phyloP scores from a whole-genome alignment of 2,888 invertebrate genomes.

The Polylopha cassiicola region DNA sequence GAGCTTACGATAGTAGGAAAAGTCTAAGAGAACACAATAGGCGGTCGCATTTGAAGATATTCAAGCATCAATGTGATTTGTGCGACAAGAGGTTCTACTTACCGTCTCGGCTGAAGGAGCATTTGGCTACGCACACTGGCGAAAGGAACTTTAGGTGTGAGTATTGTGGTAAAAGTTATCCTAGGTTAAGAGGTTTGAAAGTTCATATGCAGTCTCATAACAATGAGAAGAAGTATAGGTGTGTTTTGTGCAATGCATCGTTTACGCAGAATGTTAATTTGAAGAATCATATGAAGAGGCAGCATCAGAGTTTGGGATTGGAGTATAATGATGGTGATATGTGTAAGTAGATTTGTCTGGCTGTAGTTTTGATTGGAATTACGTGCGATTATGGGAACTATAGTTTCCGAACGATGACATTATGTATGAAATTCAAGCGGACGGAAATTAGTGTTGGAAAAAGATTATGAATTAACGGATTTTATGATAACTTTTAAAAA shows the following conservation, averaged over 20 bases:
- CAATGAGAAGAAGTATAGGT: slow-evolving; percentile 72
- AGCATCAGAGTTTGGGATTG: slow-evolving; percentile 48
- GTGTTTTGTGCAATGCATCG: slow-evolving; percentile 67
- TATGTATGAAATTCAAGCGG: too few relatives aligned
- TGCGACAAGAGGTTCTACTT: slow-evolving; percentile 73
- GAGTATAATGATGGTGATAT: slow-evolving; percentile 28
- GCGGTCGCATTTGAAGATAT: slow-evolving; percentile 55
- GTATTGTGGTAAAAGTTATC: slow-evolving; percentile 63
- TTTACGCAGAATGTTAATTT: slow-evolving; percentile 77
- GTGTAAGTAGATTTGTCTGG: too few relatives aligned
- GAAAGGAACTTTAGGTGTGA: slow-evolving; percentile 64
- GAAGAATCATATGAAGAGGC: slow-evolving; percentile 74
- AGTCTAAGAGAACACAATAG: slow-evolving; percentile 60
- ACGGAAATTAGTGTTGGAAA: too few relatives aligned
- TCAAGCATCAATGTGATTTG: slow-evolving; percentile 69
- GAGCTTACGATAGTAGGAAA: slow-evolving; percentile 60
- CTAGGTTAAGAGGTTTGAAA: slow-evolving; percentile 55
- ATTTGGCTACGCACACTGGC: slow-evolving; percentile 64
- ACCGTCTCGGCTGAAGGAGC: slow-evolving; percentile 60
- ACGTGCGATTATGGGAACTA: too few relatives aligned
- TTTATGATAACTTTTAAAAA: too few relatives aligned
- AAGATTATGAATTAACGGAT: too few relatives aligned
- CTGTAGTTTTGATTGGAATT: slow-evolving; percentile 9
- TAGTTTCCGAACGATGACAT: too few relatives aligned
- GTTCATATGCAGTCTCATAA: slow-evolving; percentile 77